Percentiles rank a stretch among this genome's conserved stretches.
These are phyloP conservation scores for Agonopterix heracliana DNA, from an alignment of 2,888 invertebrate species.

Conservation along the genomic window DNA sequence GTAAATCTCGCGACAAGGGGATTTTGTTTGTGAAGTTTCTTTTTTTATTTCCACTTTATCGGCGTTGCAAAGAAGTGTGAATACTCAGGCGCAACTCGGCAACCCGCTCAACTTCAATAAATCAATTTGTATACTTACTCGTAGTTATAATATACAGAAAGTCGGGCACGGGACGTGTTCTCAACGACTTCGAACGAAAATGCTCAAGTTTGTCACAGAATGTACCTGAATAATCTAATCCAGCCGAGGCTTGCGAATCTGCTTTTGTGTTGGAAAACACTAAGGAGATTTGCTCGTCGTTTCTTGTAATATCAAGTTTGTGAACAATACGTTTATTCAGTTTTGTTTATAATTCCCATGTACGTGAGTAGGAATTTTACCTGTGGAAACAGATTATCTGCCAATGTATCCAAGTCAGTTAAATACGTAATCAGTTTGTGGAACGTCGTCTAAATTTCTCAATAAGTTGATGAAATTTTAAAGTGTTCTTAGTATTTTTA, in stretches of 20 bases:
- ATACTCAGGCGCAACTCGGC: conserved; percentile 69
- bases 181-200: conserved; percentile 50
- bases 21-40: conserved; percentile 74
- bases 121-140: conserved; percentile 74
- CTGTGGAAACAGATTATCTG: no score
- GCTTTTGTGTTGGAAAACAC: conserved; percentile 8
- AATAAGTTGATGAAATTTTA: no score
- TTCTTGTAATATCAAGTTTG: conserved; percentile 2
- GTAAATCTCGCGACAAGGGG: conserved; percentile 74
- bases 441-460: no score
- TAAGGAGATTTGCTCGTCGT: conserved; percentile 10
- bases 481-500: no score
- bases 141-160: conserved; percentile 60
- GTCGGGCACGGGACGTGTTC: conserved; percentile 53
- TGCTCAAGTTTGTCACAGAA: conserved; percentile 35
- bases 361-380: no score
- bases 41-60: conserved; percentile 73
- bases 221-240: conserved; percentile 21
- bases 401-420: no score
- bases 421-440: no score
- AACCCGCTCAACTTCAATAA: conserved; percentile 73
- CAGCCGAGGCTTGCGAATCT: conserved; percentile 6
- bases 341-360: background rate
- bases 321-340: conserved; percentile 5
- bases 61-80: conserved; percentile 66